Evolutionary conservation across 2,797 vertebrate genomes (phyloP), one percentile per base, ranked within the genome.

Genomic region (Sternarchorhynchus goeldii): DNA sequence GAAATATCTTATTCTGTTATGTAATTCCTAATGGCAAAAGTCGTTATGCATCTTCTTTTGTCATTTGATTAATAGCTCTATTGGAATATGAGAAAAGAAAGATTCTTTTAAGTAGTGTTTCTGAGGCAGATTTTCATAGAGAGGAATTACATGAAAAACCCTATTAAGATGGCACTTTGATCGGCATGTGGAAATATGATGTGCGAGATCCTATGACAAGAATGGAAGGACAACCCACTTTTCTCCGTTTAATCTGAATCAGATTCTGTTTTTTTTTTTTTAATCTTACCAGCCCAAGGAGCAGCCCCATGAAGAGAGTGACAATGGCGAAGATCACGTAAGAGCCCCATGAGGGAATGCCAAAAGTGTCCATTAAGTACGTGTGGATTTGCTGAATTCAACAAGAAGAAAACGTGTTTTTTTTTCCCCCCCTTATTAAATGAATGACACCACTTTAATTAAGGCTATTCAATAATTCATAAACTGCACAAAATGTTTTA

Each of bases 241-340:
- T 60, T 34, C 60, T 50, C 14, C 14, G 2, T 50, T 50, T 50
- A 62, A 69, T 62, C 55, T 36, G 36, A 75, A 60, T 66, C 32
- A 74, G 63, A 56, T 73, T 79, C n/a, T 18, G n/a, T 29, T 29
- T 16, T 76, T 55, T 6, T 68, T 25, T 25, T 59, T 73, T 25
- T n/a, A n/a, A 41, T 81, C 94, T 94, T 91, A 96, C 95, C 94
- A 96, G 88, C 80, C 94, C 94, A 65, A 95, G 89, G 12, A 95
- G 73, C 53, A 96, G 91, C 53, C 95, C 94, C 68, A 95, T 90
- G 82, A 95, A 50, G 77, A 96, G 89, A 5, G 94, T 95, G 57
- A 90, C 88, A 17, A 95, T 29, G 81, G 94, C 81, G 79, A 96
- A 95, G 82, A 94, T 81, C 73, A 92, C 79, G 0, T 95, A 96